phyloP scores from a whole-genome alignment of 1,140 invertebrate genomes.

The Diorhabda carinulata region DNA sequence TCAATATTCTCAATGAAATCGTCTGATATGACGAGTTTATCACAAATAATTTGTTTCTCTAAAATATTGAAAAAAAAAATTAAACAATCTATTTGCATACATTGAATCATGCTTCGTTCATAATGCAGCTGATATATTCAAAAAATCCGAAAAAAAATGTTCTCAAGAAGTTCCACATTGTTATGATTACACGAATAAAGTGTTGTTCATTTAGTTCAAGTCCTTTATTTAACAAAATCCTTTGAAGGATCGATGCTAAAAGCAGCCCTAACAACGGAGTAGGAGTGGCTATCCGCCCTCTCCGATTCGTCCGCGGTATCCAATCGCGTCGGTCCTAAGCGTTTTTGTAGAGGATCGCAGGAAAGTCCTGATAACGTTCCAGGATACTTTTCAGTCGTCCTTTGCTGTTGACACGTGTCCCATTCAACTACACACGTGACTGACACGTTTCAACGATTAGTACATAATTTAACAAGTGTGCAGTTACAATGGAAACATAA shows the following conservation, averaged over 20 bases:
- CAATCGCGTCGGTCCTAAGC: not conserved
- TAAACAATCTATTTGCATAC: too few species aligned
- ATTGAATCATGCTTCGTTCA: too few species aligned
- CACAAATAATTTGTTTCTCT: too few species aligned
- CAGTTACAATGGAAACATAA: not conserved
- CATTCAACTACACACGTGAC: not conserved
- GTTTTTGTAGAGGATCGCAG: not conserved
- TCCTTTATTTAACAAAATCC: too few species aligned
- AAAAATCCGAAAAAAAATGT: too few species aligned
- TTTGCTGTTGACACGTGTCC: not conserved
- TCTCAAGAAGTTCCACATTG: too few species aligned
- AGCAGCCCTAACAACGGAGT: not conserved
- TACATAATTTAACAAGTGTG: conserved; percentile 40
- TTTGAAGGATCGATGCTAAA: not conserved
- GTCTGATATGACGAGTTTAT: too few species aligned
- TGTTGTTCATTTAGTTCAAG: too few species aligned
- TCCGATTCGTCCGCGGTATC: not conserved
- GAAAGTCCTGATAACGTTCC: not conserved
- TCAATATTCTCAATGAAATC: too few species aligned
- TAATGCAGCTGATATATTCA: too few species aligned
- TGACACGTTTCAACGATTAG: not conserved
- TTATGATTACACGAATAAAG: too few species aligned
- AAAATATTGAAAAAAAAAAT: too few species aligned
- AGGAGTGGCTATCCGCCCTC: not conserved
- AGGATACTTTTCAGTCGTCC: not conserved